Conservation (phyloP, 2,797 vertebrate genomes). For the Muscicapa comitata region DNA sequence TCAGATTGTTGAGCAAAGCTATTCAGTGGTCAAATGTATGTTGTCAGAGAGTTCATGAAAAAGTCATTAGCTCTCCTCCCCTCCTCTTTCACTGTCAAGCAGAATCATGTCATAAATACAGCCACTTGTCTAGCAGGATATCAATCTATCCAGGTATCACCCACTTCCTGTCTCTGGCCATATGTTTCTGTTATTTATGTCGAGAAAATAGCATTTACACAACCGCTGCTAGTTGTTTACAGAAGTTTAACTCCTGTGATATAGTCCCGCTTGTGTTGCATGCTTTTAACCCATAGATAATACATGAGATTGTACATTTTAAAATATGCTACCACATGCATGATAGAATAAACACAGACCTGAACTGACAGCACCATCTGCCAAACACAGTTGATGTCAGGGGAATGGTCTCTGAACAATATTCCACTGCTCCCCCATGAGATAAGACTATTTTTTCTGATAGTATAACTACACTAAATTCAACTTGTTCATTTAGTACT, state of each 20-base stretch:
- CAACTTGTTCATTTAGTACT: slow-evolving; percentile 75
- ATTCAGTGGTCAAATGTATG: slow-evolving; percentile 70
- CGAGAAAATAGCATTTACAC: slow-evolving; percentile 88
- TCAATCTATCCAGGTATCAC: slow-evolving; percentile 80
- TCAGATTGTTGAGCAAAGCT: slow-evolving; percentile 61
- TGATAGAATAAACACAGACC: slow-evolving; percentile 84
- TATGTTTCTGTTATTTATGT: slow-evolving; percentile 91
- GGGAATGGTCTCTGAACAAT: slow-evolving; percentile 76
- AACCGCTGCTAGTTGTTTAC: slow-evolving; percentile 84
- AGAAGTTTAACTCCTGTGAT: slow-evolving; percentile 86
- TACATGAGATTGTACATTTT: slow-evolving; percentile 82
- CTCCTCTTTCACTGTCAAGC: slow-evolving; percentile 79
- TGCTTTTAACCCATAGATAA: slow-evolving; percentile 88
- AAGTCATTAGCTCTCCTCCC: slow-evolving; percentile 74
- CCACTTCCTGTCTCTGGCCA: slow-evolving; percentile 85
- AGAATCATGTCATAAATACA: slow-evolving; percentile 81
- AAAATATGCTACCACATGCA: slow-evolving; percentile 85
- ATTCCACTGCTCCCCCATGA: slow-evolving; percentile 76
- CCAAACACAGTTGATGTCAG: slow-evolving; percentile 82
- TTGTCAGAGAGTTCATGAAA: slow-evolving; percentile 80
- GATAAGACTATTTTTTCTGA: slow-evolving; percentile 80
- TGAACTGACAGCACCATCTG: slow-evolving; percentile 88
- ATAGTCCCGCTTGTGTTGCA: slow-evolving; percentile 79
- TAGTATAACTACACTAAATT: slow-evolving; percentile 75
- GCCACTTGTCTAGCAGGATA: slow-evolving; percentile 75